phyloP scores from a whole-genome alignment of 2,888 invertebrate genomes.

The Neria commutata region DNA sequence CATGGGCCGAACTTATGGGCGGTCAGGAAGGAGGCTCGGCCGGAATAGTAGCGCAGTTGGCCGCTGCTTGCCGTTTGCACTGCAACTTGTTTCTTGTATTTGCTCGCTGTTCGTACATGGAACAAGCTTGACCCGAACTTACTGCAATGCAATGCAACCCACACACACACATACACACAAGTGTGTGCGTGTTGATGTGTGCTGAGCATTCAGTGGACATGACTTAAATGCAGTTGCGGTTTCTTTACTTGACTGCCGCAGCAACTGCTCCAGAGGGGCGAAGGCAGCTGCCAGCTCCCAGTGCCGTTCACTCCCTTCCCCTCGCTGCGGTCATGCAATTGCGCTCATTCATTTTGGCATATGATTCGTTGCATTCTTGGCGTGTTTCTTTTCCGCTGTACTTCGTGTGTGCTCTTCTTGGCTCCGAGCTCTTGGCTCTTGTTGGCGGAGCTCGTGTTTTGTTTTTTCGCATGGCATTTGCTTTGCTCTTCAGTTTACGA shows the following conservation, averaged over 20 bases:
- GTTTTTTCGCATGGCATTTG: not conserved
- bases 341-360: constrained; percentile 8
- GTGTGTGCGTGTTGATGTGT: not conserved
- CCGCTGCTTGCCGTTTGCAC: not conserved
- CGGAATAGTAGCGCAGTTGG: not conserved
- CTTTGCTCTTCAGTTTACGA: constrained; percentile 2
- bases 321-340: not conserved
- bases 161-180: not conserved
- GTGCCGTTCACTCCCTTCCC: not conserved
- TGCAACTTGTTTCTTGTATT: constrained; percentile 3
- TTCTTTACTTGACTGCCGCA: too few relatives aligned
- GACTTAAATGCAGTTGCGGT: not conserved
- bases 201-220: not conserved
- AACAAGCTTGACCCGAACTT: not conserved
- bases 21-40: too few relatives aligned
- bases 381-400: not conserved
- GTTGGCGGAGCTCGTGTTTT: not conserved
- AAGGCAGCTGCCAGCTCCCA: not conserved
- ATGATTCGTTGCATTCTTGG: constrained; percentile 5
- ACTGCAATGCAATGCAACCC: not conserved
- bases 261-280: not conserved
- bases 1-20: too few relatives aligned
- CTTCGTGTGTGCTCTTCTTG: constrained; percentile 1
- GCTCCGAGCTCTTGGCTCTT: too few relatives aligned
- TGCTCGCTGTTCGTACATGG: not conserved